phyloP scores from a whole-genome alignment of 2,113 vertebrate genomes.

The Siphamia tubifer region DNA sequence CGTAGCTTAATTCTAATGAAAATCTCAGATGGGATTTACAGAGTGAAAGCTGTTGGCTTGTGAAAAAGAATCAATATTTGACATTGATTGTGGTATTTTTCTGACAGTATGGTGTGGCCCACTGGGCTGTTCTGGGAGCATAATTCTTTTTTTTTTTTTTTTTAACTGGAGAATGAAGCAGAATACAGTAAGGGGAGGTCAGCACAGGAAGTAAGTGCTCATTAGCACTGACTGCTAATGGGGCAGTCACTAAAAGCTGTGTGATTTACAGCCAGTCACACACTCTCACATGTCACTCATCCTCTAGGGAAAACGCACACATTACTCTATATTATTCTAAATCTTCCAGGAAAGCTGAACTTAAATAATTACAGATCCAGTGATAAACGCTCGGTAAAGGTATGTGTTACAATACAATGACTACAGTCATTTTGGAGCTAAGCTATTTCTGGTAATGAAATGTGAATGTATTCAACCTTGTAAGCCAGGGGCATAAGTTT shows the following conservation, averaged over 20 bases:
- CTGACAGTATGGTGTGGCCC: constrained; percentile 1
- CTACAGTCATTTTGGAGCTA: background rate
- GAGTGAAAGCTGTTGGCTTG: constrained; percentile 11
- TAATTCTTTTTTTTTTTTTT: constrained; percentile 37
- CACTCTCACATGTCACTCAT: constrained; percentile 9
- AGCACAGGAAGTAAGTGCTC: constrained; percentile 42
- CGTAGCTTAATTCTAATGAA: constrained; percentile 34
- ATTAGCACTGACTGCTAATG: constrained; percentile 52
- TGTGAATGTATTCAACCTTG: constrained; percentile 31
- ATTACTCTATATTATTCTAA: no score
- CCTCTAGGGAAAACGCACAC: background rate
- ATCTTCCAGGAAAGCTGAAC: background rate
- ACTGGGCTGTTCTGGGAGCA: constrained; percentile 2
- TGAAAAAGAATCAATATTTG: constrained; percentile 58
- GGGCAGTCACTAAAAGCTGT: constrained; percentile 35
- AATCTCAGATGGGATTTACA: constrained; percentile 36
- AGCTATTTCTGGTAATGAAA: constrained; percentile 16
- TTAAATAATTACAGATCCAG: background rate
- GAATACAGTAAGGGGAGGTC: constrained; percentile 32
- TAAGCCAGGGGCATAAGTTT: constrained; percentile 28
- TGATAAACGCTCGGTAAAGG: background rate
- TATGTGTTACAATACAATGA: constrained; percentile 1
- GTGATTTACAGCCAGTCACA: constrained; percentile 36
- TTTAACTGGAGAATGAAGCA: constrained; percentile 8
- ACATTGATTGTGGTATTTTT: constrained; percentile 53